Percentiles rank a stretch among this genome's conserved stretches.
Conservation (phyloP, 1,140 invertebrate genomes). For the Trachymyrmex septentrionalis region DNA sequence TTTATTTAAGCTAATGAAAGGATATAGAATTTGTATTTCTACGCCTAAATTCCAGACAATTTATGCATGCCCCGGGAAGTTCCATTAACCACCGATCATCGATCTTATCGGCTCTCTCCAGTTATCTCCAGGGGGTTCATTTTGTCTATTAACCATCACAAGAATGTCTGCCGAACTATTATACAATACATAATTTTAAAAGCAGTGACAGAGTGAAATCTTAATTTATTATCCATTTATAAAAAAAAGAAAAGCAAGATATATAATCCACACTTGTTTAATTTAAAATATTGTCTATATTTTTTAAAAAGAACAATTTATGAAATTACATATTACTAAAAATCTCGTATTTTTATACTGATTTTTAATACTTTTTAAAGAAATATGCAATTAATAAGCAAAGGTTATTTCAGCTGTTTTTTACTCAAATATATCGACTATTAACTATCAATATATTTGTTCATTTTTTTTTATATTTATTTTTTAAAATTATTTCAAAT, state of each 20-base stretch:
- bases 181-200: constrained; percentile 5
- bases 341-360: neutral
- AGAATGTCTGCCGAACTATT: neutral
- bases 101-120: neutral
- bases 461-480: neutral
- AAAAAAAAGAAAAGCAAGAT: neutral
- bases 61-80: neutral
- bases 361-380: neutral
- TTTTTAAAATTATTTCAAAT: neutral
- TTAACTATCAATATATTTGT: neutral
- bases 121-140: neutral
- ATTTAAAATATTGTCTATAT: neutral
- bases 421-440: neutral
- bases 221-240: neutral
- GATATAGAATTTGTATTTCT: constrained; percentile 1
- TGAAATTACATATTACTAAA: neutral
- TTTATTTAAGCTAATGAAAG: neutral
- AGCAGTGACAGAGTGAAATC: neutral
- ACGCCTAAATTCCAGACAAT: neutral
- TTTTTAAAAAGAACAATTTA: neutral
- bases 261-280: neutral
- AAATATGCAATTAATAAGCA: no score
- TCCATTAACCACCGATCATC: neutral
- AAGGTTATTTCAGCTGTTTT: neutral
- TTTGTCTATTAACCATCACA: neutral